phyloP scores from a whole-genome alignment of 2,888 invertebrate genomes.

The Gymnoscelis rufifasciata region DNA sequence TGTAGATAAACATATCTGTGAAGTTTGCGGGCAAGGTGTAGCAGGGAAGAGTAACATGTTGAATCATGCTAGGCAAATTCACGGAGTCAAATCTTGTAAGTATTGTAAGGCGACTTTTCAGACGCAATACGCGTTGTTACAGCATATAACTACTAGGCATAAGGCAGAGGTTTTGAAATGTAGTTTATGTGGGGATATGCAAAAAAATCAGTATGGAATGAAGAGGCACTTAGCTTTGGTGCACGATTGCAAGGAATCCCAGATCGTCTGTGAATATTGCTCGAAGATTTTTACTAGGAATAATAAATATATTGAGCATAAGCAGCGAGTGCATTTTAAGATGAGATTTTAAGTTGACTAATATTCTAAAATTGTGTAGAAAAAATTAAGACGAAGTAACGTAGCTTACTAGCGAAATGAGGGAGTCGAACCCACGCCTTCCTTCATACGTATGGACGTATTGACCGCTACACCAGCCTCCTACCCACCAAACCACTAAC shows the following conservation, averaged over 20 bases:
- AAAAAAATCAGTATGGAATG: conserved; percentile 29
- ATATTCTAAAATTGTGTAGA: not conserved
- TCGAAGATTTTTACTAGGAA: conserved; percentile 34
- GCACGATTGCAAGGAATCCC: conserved; percentile 30
- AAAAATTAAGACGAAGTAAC: too few species aligned
- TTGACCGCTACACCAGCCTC: too few species aligned
- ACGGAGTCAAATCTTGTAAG: conserved; percentile 26
- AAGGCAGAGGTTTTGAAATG: conserved; percentile 7
- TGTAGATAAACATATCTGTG: conserved; percentile 36
- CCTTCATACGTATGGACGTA: too few species aligned
- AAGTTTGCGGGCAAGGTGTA: conserved; percentile 50
- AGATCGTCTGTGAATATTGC: conserved; percentile 51
- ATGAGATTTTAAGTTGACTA: not conserved
- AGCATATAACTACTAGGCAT: conserved; percentile 5
- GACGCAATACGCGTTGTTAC: conserved; percentile 8
- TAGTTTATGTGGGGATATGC: conserved; percentile 26
- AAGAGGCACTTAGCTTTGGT: conserved; percentile 34
- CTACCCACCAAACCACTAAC: too few species aligned
- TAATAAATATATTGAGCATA: conserved; percentile 36
- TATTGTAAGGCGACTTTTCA: conserved; percentile 5
- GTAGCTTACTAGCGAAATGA: too few species aligned
- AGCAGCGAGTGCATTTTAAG: conserved; percentile 35
- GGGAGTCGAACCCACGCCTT: too few species aligned
- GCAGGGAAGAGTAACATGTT: conserved; percentile 37
- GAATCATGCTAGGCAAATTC: conserved; percentile 38